Conservation (phyloP, 2,888 invertebrate genomes). For the Carpatolechia fugitivella region DNA sequence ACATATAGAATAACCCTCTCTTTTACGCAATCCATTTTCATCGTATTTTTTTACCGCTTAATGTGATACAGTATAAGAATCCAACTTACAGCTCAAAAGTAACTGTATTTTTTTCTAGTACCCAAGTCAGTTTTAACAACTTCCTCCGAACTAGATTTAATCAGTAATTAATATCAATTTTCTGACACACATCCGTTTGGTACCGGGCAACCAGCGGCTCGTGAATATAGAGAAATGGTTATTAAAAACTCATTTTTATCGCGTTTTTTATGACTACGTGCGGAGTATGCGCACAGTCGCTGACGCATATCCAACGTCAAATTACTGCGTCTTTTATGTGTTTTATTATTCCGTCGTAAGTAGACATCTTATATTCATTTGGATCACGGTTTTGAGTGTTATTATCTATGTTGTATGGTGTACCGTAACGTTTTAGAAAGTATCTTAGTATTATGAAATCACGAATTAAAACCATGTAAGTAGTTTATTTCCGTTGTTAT, state of each 20-base stretch:
- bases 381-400: constrained; percentile 13
- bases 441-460: no score
- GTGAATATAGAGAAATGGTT: constrained; percentile 27
- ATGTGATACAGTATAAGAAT: no score
- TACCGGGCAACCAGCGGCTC: constrained; percentile 1
- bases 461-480: no score
- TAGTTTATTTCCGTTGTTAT: no score
- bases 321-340: constrained; percentile 33
- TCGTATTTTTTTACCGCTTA: no score
- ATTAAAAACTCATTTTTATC: constrained; percentile 38
- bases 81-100: background rate
- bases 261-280: background rate
- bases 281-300: constrained; percentile 9
- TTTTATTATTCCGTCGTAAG: constrained; percentile 35
- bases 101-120: background rate
- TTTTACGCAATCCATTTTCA: no score
- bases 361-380: constrained; percentile 29
- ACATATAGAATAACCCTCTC: no score
- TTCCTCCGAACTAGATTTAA: background rate
- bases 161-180: constrained; percentile 13
- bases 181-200: constrained; percentile 5
- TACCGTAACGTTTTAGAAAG: background rate
- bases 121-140: background rate
- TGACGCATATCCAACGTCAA: constrained; percentile 33
- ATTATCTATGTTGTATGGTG: background rate